Evolutionary conservation across 2,113 vertebrate genomes (phyloP), one percentile per base, ranked within the genome.

Genomic region (Bungarus multicinctus): DNA sequence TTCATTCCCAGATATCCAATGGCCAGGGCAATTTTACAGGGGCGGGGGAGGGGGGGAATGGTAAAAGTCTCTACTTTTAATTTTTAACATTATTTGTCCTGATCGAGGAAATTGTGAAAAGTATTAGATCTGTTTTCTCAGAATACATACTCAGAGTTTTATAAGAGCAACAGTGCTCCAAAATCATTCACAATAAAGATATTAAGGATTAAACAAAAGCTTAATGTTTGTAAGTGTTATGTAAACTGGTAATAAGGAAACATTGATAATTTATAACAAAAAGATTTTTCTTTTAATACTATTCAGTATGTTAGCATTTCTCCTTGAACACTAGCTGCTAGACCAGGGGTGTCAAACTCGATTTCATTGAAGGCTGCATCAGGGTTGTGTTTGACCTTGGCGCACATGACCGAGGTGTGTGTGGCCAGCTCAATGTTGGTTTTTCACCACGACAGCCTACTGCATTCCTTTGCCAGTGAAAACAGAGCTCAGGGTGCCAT

Each of bases 151-250:
- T 81, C 95, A 39, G 43, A 45, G 34, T 20, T 25, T 89, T 81
- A 85, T 54, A 96, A 95, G 43, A 93, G 93, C 30, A 85, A 89
- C 89, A 7, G 4, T 93, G 91, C 94, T 10, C 30, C 52, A 69
- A 94, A 22, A 58, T 5, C 85, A 93, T 89, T 89, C 27, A 57
- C n/a, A 30, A n/a, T 47, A 94, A 91, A 18, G 10, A 90, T 87
- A 92, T 20, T 39, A 47, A 55, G 23, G 92, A 93, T 86, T 90
- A 53, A 20, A 52, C 7, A n/a, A 85, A 60, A 43, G 47, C 4
- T 50, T 94, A 91, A 85, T 94, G 87, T 50, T 85, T 89, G 54
- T 47, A 85, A 43, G 18, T 91, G n/a, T 85, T 85, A 34, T 55
- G 4, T 81, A 93, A 53, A 87, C 2, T 81, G 89, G 90, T 69